phyloP scores from a whole-genome alignment of 2,797 vertebrate species.

The Tympanoctomys barrerae region DNA sequence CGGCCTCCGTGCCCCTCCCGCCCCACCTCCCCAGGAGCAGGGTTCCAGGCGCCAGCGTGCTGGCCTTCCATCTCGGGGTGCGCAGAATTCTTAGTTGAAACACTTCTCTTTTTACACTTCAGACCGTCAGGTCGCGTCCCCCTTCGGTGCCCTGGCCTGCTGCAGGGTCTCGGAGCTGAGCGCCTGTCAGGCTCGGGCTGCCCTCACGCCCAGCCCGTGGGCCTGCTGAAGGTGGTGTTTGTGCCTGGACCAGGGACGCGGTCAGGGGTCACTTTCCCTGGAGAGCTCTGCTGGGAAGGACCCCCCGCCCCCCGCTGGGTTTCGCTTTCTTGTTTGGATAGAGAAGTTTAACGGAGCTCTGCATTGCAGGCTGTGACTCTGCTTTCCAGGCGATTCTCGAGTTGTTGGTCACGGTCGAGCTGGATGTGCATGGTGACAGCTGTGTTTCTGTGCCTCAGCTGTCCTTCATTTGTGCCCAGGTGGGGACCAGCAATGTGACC shows the following conservation, averaged over 20 bases:
- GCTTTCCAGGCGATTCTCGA: background rate
- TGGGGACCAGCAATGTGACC: background rate
- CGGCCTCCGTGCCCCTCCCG: background rate
- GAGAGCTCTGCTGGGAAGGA: background rate
- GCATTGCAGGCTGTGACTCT: too few species aligned
- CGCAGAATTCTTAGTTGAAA: background rate
- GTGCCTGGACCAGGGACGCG: accelerated
- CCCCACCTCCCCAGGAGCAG: background rate
- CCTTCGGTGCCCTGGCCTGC: background rate
- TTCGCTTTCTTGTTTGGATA: background rate
- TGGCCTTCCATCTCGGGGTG: background rate
- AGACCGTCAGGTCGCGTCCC: background rate
- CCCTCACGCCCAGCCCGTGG: background rate
- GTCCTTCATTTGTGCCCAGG: too few species aligned
- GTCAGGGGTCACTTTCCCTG: background rate
- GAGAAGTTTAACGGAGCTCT: background rate
- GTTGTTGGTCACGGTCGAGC: background rate
- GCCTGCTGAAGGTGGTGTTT: background rate
- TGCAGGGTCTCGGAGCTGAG: too few species aligned
- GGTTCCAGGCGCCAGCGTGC: background rate
- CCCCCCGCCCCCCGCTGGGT: accelerated
- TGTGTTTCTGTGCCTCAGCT: background rate
- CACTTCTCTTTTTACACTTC: too few species aligned
- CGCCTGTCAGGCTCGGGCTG: background rate
- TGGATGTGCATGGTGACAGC: accelerated